These are phyloP conservation scores for Plodia interpunctella DNA, from an alignment of 1,140 invertebrate genomes.

Conservation along the genomic window DNA sequence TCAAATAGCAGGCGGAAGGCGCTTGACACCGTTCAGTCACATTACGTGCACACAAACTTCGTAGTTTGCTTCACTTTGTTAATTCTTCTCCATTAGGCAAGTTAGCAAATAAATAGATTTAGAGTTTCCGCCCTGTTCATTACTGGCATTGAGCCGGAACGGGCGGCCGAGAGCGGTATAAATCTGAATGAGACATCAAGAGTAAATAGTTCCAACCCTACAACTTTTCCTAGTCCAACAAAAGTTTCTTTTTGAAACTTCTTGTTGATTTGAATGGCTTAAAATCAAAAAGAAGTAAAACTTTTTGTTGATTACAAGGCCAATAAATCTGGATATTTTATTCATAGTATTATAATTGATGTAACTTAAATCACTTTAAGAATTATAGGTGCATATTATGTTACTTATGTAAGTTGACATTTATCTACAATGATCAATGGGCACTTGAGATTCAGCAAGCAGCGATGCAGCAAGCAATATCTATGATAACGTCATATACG, in stretches of 20 bases:
- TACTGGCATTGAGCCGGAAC: slow-evolving; percentile 59
- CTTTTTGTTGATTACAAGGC: too few relatives aligned
- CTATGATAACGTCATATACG: too few relatives aligned
- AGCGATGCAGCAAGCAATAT: too few relatives aligned
- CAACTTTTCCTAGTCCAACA: slow-evolving; percentile 34
- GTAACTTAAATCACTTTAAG: too few relatives aligned
- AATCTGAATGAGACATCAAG: slow-evolving; percentile 63
- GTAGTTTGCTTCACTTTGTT: slow-evolving; percentile 54
- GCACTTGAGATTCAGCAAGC: too few relatives aligned
- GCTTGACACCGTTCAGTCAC: slow-evolving; percentile 34
- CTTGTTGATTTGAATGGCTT: neutral
- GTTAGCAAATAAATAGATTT: slow-evolving; percentile 69
- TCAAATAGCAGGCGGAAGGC: slow-evolving; percentile 61
- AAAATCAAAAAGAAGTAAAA: too few relatives aligned
- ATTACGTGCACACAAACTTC: slow-evolving; percentile 40
- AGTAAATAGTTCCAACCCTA: neutral
- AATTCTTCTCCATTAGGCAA: slow-evolving; percentile 63
- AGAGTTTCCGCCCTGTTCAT: slow-evolving; percentile 75
- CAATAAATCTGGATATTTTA: neutral
- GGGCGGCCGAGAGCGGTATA: slow-evolving; percentile 50
- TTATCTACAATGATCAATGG: too few relatives aligned
- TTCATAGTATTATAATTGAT: slow-evolving; percentile 8
- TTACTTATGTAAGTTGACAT: too few relatives aligned
- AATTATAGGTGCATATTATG: too few relatives aligned
- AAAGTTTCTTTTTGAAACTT: slow-evolving; percentile 27